Percentiles rank a stretch among this genome's conserved stretches.
phyloP scores from a whole-genome alignment of 2,888 invertebrate species.

The Apodemia hepburni region DNA sequence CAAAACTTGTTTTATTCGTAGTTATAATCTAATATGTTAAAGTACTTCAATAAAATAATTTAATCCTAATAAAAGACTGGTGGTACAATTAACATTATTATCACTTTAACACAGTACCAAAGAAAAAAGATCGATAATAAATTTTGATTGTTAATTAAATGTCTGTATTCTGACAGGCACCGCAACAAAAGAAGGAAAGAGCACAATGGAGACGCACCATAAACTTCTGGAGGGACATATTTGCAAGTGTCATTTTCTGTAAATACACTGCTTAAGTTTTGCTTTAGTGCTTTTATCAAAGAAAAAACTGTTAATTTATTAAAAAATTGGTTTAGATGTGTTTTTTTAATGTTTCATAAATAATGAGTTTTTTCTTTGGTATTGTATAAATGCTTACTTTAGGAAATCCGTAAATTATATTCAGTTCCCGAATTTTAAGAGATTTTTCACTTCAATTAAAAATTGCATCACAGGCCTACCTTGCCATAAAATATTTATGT shows the following conservation, averaged over 20 bases:
- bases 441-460: not conserved
- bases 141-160: conserved; percentile 23
- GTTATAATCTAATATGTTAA: no score
- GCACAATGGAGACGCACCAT: conserved; percentile 78
- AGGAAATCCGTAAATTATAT: not conserved
- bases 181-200: conserved; percentile 71
- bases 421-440: not conserved
- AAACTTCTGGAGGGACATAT: conserved; percentile 79
- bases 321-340: not conserved
- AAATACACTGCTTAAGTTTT: conserved; percentile 40
- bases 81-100: not conserved
- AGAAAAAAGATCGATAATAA: conserved; percentile 43
- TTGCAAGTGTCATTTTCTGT: conserved; percentile 74
- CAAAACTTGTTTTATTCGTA: no score
- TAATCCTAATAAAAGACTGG: not conserved
- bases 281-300: conserved; percentile 42
- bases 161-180: conserved; percentile 58
- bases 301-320: conserved; percentile 50
- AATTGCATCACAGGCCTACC: not conserved
- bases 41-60: not conserved
- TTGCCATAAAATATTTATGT: no score
- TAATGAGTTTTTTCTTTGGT: conserved; percentile 69
- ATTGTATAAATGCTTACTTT: conserved; percentile 39
- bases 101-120: conserved; percentile 47
- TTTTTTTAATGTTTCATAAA: not conserved